Evolutionary conservation across 2,113 vertebrate species (phyloP).

Genomic region (Ptyas mucosa): DNA sequence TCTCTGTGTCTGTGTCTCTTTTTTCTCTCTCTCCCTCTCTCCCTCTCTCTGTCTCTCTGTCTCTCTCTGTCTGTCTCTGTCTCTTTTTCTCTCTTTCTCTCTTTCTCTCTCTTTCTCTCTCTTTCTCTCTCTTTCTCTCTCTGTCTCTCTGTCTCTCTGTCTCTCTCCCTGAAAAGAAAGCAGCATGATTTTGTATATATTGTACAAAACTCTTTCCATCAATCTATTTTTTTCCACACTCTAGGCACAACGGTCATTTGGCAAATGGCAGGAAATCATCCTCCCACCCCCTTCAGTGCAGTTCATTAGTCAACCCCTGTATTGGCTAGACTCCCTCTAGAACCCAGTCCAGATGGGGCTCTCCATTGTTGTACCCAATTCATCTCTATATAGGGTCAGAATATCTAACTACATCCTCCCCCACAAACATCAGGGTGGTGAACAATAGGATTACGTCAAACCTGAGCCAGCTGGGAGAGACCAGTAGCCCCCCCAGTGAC

Average conservation of each 20-base stretch:
- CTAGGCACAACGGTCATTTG: not conserved
- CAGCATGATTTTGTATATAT: not conserved
- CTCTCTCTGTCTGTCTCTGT: too few species aligned
- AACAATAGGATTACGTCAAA: constrained; percentile 76
- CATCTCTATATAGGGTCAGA: not conserved
- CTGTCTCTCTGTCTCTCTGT: too few species aligned
- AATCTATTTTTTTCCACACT: not conserved
- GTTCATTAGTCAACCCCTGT: constrained; percentile 25
- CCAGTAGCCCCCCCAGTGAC: constrained; percentile 47
- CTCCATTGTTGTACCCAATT: not conserved
- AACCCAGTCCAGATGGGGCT: constrained; percentile 35
- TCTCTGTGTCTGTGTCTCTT: too few species aligned
- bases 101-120: accelerated
- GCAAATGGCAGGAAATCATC: constrained; percentile 40
- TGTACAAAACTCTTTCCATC: accelerated
- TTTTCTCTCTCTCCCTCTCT: too few species aligned
- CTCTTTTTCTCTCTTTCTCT: too few species aligned
- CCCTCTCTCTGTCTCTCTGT: too few species aligned
- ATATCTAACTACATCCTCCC: not conserved
- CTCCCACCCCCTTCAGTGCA: not conserved
- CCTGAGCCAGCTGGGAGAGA: constrained; percentile 60
- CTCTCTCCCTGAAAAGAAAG: not conserved
- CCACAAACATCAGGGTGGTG: not conserved
- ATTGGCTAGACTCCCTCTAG: not conserved
- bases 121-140: too few species aligned